Evolutionary conservation across 2,797 vertebrate species (phyloP).

Genomic region (Notamacropus eugenii): DNA sequence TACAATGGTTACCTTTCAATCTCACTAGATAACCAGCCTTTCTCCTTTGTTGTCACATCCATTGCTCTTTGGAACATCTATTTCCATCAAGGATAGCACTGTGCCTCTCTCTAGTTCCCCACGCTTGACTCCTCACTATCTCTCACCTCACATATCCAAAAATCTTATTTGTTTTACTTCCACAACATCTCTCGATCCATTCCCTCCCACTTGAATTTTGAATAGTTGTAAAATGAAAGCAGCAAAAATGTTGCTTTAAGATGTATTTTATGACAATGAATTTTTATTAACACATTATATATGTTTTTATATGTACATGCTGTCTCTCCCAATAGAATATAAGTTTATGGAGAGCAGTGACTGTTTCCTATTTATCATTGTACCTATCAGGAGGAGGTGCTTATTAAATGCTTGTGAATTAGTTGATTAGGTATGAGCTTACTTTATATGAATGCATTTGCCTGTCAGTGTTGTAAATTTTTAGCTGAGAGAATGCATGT

Average conservation of each 20-base stretch:
- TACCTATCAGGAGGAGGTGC: background rate
- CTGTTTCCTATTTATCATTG: background rate
- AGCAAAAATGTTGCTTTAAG: background rate
- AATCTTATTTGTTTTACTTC: background rate
- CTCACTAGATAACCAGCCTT: background rate
- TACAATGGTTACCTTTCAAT: background rate
- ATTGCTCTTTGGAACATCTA: background rate
- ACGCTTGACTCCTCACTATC: background rate
- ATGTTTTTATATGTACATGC: background rate
- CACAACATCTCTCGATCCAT: background rate
- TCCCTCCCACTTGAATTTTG: background rate
- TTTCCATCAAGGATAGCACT: background rate
- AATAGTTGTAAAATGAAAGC: background rate
- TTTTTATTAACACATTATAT: background rate
- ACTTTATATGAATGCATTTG: conserved; percentile 44
- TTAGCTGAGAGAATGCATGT: conserved; percentile 37
- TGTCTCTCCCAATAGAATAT: background rate
- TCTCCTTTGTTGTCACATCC: background rate
- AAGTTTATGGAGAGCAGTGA: background rate
- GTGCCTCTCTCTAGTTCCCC: background rate
- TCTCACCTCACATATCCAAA: background rate
- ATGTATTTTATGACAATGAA: background rate
- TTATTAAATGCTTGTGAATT: background rate
- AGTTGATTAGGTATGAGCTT: conserved; percentile 14
- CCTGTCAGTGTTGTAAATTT: conserved; percentile 4